Percentiles rank a stretch among this genome's conserved stretches.
phyloP scores from a whole-genome alignment of 2,888 invertebrate species.

The Leptopilina drosophilae region DNA sequence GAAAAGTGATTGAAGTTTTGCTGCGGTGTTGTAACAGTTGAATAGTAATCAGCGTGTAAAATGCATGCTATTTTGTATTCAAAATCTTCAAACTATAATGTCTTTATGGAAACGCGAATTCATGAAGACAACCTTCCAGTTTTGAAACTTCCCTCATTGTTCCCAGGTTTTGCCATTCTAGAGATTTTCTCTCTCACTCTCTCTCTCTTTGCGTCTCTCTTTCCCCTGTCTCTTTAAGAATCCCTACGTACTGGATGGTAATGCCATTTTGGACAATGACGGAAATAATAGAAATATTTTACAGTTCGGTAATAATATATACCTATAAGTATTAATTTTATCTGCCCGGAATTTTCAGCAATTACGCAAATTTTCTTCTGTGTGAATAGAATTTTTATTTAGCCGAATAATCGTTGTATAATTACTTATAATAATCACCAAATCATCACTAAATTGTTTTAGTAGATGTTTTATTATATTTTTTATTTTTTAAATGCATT shows the following conservation, averaged over 20 bases:
- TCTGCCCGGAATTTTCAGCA: too few species aligned
- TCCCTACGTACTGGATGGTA: background rate
- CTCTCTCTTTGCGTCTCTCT: background rate
- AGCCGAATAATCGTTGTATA: too few species aligned
- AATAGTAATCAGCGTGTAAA: constrained; percentile 35
- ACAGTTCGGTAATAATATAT: background rate
- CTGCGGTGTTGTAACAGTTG: background rate
- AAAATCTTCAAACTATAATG: constrained; percentile 39
- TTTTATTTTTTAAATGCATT: too few species aligned
- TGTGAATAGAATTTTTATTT: too few species aligned
- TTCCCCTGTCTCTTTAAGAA: background rate
- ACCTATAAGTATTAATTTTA: too few species aligned
- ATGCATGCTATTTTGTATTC: constrained; percentile 40
- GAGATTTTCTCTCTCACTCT: constrained; percentile 8
- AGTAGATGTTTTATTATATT: too few species aligned
- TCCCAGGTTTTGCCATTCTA: constrained; percentile 32
- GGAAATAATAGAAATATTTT: background rate
- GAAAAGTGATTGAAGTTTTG: constrained; percentile 15
- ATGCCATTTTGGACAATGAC: constrained; percentile 18
- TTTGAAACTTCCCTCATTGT: constrained; percentile 30
- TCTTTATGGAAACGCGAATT: constrained; percentile 39
- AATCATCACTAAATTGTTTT: too few species aligned
- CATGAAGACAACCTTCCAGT: constrained; percentile 35
- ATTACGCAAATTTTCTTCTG: too few species aligned
- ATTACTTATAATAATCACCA: too few species aligned